phyloP scores from a whole-genome alignment of 1,140 invertebrate genomes.

The Harpegnathos saltator region DNA sequence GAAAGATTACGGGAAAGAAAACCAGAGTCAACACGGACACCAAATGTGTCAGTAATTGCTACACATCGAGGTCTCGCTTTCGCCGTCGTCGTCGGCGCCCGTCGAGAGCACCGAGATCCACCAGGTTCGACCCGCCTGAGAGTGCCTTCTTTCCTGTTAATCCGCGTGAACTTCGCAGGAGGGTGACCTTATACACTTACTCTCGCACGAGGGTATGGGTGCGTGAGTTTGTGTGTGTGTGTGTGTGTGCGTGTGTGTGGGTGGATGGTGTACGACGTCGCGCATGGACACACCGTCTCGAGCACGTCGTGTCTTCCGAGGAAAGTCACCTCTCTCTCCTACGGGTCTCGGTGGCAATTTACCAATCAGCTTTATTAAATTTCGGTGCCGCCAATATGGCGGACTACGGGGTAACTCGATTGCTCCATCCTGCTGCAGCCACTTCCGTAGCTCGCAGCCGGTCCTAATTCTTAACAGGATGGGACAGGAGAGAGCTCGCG shows the following conservation, averaged over 20 bases:
- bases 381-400: constrained; percentile 75
- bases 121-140: not conserved
- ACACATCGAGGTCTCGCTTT: not conserved
- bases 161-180: constrained; percentile 2
- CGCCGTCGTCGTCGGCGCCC: not conserved
- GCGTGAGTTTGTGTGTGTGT: not conserved
- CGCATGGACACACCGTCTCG: not conserved
- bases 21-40: not conserved
- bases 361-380: constrained; percentile 81
- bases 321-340: constrained; percentile 11
- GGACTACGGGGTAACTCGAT: constrained; percentile 73
- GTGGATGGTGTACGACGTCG: not conserved
- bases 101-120: not conserved
- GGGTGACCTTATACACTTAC: not conserved
- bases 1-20: not conserved
- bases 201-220: not conserved
- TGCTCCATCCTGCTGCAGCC: constrained; percentile 61
- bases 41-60: not conserved
- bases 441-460: constrained; percentile 39
- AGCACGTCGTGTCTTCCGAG: constrained; percentile 15
- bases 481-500: constrained; percentile 27
- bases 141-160: constrained; percentile 6
- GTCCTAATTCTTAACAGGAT: constrained; percentile 55
- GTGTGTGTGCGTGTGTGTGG: too few species aligned
- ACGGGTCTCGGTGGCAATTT: constrained; percentile 76